A percentile compares a stretch with the other conserved stretches of the same genome.
phyloP scores from a whole-genome alignment of 2,888 invertebrate genomes.

The Ormyrus thymus region DNA sequence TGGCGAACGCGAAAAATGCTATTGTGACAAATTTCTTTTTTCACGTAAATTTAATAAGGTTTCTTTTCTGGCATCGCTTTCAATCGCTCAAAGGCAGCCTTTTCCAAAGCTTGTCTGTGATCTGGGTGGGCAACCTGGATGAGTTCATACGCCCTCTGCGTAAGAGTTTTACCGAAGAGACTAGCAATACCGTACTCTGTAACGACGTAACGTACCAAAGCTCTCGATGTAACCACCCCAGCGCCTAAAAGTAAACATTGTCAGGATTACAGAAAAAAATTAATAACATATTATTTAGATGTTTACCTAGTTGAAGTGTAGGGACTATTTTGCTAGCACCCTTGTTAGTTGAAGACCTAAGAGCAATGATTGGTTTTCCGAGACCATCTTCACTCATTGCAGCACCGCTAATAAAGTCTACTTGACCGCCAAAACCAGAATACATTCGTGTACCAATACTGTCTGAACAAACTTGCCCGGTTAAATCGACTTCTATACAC shows the following conservation, averaged over 20 bases:
- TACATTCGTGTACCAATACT: slow-evolving; percentile 89
- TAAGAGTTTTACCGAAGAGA: slow-evolving; percentile 81
- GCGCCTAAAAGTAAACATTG: slow-evolving; percentile 75
- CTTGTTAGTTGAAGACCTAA: slow-evolving; percentile 78
- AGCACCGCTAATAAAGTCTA: slow-evolving; percentile 82
- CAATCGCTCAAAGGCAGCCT: slow-evolving; percentile 79
- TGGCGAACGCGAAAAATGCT: slow-evolving; percentile 37
- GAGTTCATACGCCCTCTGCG: slow-evolving; percentile 81
- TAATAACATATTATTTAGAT: neutral
- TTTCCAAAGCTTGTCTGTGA: slow-evolving; percentile 79
- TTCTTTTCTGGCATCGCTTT: slow-evolving; percentile 71
- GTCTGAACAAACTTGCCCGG: slow-evolving; percentile 94
- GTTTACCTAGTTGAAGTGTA: slow-evolving; percentile 77
- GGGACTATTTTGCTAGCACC: slow-evolving; percentile 80
- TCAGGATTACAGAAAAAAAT: neutral
- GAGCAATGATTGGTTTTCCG: slow-evolving; percentile 82
- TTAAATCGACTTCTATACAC: slow-evolving; percentile 94
- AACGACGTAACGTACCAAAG: slow-evolving; percentile 82
- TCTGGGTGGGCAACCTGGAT: slow-evolving; percentile 82
- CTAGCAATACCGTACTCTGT: slow-evolving; percentile 82
- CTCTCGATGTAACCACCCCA: slow-evolving; percentile 82
- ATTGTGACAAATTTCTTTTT: slow-evolving; percentile 24
- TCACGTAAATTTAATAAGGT: slow-evolving; percentile 39
- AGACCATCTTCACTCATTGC: slow-evolving; percentile 79
- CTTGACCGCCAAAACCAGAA: slow-evolving; percentile 82